Conservation (phyloP, 2,113 vertebrate genomes). For the Ceyx cyanopectus region DNA sequence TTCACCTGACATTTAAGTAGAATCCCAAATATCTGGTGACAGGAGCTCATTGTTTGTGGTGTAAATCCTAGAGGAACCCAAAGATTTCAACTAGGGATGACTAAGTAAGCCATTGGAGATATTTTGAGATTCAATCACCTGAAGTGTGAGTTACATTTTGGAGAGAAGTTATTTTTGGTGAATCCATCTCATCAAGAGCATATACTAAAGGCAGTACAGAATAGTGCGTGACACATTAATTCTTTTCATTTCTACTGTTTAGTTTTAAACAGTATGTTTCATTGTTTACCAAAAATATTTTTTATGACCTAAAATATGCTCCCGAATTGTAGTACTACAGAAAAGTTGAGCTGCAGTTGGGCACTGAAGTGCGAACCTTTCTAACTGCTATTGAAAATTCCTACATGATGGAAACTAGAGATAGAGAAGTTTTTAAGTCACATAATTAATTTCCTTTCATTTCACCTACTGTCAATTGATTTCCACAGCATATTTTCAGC, state of each 20-base stretch:
- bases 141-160: not conserved
- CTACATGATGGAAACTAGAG: not conserved
- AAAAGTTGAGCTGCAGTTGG: not conserved
- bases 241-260: not conserved
- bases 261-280: not conserved
- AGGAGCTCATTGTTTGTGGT: not conserved
- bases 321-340: not conserved
- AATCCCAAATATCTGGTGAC: not conserved
- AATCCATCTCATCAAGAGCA: not conserved
- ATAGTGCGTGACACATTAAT: not conserved
- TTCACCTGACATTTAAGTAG: not conserved
- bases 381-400: not conserved
- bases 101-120: not conserved
- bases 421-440: not conserved
- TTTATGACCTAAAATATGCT: not conserved
- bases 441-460: conserved; percentile 2
- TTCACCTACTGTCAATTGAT: not conserved
- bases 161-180: not conserved
- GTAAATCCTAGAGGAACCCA: not conserved
- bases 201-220: not conserved
- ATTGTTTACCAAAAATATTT: not conserved
- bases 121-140: not conserved
- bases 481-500: not conserved
- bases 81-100: not conserved
- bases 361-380: not conserved